Percentiles rank a stretch among this genome's conserved stretches.
phyloP scores from a whole-genome alignment of 2,888 invertebrate species.

The Acrobasis consociella region DNA sequence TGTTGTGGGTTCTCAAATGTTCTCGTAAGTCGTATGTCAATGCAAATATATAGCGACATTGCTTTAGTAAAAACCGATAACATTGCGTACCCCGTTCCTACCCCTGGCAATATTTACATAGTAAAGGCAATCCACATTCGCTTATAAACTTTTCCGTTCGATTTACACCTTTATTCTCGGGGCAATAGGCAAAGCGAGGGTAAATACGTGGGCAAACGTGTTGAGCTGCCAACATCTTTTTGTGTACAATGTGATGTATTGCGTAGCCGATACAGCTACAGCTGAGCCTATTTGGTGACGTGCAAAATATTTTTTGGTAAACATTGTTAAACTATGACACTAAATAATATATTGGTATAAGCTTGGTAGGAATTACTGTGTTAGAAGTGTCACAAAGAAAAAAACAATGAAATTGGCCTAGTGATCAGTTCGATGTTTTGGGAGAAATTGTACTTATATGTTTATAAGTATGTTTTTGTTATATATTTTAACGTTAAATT shows the following conservation, averaged over 20 bases:
- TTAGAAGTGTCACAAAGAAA: too few relatives aligned
- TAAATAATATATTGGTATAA: too few relatives aligned
- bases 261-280: background rate
- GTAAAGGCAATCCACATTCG: constrained; percentile 6
- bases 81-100: constrained; percentile 5
- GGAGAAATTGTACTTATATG: too few relatives aligned
- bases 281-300: background rate
- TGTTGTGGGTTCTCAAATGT: background rate
- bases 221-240: constrained; percentile 5
- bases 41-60: background rate
- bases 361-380: too few relatives aligned
- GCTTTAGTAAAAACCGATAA: constrained; percentile 14
- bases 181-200: constrained; percentile 7
- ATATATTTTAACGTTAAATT: too few relatives aligned
- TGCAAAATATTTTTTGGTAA: background rate
- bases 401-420: too few relatives aligned
- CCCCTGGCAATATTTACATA: constrained; percentile 4
- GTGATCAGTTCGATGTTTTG: too few relatives aligned
- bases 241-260: constrained; percentile 9
- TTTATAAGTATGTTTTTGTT: too few relatives aligned
- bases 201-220: constrained; percentile 5
- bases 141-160: constrained; percentile 2
- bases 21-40: background rate
- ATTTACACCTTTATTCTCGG: constrained; percentile 16
- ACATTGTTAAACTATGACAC: too few relatives aligned